phyloP scores from a whole-genome alignment of 2,797 vertebrate genomes.

The Pangasius krempfi region DNA sequence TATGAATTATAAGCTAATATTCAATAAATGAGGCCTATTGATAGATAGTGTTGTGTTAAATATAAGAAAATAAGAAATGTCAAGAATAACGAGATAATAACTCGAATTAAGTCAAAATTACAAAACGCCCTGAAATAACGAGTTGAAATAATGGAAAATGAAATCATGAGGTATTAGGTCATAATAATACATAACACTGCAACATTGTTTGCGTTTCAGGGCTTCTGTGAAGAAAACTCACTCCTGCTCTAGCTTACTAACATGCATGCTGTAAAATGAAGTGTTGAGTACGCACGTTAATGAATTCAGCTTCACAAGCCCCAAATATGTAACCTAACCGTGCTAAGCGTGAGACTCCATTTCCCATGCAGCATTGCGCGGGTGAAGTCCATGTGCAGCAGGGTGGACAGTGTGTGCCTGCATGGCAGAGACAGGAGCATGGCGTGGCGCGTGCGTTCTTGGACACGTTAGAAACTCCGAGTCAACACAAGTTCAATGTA shows the following conservation, averaged over 20 bases:
- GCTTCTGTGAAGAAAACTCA: neutral
- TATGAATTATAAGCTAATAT: neutral
- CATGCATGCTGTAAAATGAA: neutral
- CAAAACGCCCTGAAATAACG: neutral
- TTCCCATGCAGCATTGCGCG: conserved; percentile 36
- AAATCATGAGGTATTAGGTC: neutral
- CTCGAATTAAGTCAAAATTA: neutral
- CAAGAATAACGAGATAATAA: neutral
- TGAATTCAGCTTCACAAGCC: neutral
- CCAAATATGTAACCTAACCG: neutral
- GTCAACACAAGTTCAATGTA: conserved; percentile 20
- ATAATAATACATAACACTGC: neutral
- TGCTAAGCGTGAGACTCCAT: neutral
- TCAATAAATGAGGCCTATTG: neutral
- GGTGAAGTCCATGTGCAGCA: conserved; percentile 31
- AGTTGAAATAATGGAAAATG: neutral
- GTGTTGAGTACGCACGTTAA: neutral
- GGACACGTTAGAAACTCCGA: neutral
- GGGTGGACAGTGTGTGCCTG: conserved; percentile 15
- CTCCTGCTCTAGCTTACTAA: neutral
- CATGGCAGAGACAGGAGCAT: neutral
- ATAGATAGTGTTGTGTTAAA: neutral
- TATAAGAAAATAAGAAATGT: neutral
- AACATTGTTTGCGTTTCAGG: neutral
- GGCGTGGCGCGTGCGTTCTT: conserved; percentile 1